Base-by-base conservation (phyloP, 2,113 vertebrate genomes). In the Python bivittatus region DNA sequence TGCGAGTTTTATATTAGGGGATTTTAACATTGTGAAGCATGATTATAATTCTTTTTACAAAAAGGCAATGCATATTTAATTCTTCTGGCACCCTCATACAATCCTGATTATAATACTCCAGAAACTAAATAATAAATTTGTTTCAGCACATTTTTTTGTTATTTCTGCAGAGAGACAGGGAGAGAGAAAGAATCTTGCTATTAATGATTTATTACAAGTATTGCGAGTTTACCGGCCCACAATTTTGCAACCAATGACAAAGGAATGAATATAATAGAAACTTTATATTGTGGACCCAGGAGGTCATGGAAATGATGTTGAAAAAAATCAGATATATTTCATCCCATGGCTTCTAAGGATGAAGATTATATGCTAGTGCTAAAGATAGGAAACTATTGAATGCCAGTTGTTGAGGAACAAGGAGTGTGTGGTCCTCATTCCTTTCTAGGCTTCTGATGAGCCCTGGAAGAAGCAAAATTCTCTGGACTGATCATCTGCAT, bases 161-260 rank as follows among this genome's bases (percentile, higher is more conserved):
- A 58, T 53, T 85, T 23, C 83, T 52, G 42, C 25, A 53, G 54
- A 89, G 54, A 29, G 1, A n/a, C 6, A 27, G 42, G 42, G 38
- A 20, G 33, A 52, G 15, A 15, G 22, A 10, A 0, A 0, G 25
- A 79, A 92, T 92, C 58, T 92, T 86, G 1, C 1, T 89, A 0
- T 88, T 92, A 79, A 86, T 91, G 56, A 89, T 88, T 91, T 91
- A 44, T 83, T 57, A 23, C 29, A 27, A 93, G 90, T 29, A 90
- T 27, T 27, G 4, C 0, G 89, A 27, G 8, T 85, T 95, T 92
- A 89, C 0, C 0, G 93, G 91, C 57, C 86, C 13, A 48, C 22
- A 25, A 1, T 2, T 94, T 42, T 93, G 1, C 0, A 0, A 29
- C 1, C 52, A 1, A 20, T 58, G 20, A n/a, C 42, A 60, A 57